Conservation (phyloP, 2,797 vertebrate genomes). For the Potorous gilbertii region DNA sequence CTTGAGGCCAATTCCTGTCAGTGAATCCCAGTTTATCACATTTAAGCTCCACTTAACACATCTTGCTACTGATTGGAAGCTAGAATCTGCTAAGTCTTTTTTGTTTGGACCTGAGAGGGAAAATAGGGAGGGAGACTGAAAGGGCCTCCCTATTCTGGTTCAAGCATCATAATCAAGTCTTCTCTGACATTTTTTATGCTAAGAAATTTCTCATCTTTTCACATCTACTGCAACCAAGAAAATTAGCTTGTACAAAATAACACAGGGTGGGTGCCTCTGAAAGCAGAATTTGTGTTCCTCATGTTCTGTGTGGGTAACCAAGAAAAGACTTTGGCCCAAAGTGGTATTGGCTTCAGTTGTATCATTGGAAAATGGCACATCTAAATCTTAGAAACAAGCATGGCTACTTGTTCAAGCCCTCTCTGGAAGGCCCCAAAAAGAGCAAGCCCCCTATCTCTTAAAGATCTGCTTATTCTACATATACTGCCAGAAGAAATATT, state of each 20-base stretch:
- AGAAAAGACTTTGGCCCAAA: slow-evolving; percentile 75
- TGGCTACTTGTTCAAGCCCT: not conserved
- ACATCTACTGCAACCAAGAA: slow-evolving; percentile 59
- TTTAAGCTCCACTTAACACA: not conserved
- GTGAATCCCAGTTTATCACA: not conserved
- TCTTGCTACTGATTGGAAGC: slow-evolving; percentile 17
- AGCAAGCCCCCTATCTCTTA: not conserved
- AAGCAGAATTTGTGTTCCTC: slow-evolving; percentile 67
- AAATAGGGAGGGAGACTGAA: not conserved
- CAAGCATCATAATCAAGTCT: slow-evolving; percentile 13
- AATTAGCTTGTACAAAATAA: slow-evolving; percentile 77
- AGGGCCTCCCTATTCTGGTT: slow-evolving; percentile 27
- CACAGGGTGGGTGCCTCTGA: slow-evolving; percentile 70
- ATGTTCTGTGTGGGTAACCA: slow-evolving; percentile 76
- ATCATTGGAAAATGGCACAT: slow-evolving; percentile 46
- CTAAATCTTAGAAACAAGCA: slow-evolving; percentile 17
- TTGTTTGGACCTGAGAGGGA: slow-evolving; percentile 5
- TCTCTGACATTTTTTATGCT: slow-evolving; percentile 55
- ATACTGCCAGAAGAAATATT: slow-evolving; percentile 9
- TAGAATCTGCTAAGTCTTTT: slow-evolving; percentile 26
- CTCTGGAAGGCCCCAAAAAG: not conserved
- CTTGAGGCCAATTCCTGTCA: not conserved
- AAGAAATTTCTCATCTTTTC: slow-evolving; percentile 63
- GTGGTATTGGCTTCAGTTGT: slow-evolving; percentile 59
- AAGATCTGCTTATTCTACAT: slow-evolving; percentile 27